Base-by-base conservation (phyloP, 2,888 invertebrate genomes). In the Cantharis flavilabris region DNA sequence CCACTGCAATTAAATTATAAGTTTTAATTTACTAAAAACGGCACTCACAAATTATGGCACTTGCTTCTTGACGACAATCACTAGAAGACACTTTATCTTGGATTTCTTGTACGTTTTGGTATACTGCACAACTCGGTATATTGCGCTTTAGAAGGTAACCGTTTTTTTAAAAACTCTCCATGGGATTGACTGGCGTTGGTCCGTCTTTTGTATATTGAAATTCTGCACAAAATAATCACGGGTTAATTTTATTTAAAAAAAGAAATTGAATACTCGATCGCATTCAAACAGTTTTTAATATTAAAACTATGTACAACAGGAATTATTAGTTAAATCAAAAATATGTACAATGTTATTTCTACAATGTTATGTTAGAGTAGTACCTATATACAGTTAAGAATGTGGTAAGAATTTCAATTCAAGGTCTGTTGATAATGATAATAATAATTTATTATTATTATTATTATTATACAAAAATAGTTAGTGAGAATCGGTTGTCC, bases 41-140 rank as follows among this genome's bases (percentile, higher is more conserved):
- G 11, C 70, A 70, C 70, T 49, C 20, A 20, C 33, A 20, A 49
- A 20, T 70, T 70, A 65, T 69, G 65, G 65, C 65, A 67, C 65
- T 16, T 67, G 49, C 26, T 67, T 23, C 23, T 23, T 67, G 65
- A 9, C 11, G 65, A 23, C 26, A 3, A n/a, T 23, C 65, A 67
- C 26, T 26, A 67, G n/a, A 23, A 67, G 26, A 23, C 23, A 67
- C 13, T 23, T 81, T 80, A 80, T 78, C 80, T 81, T 65, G 69
- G 62, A 70, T 71, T 78, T 73, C 80, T 80, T 67, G 75, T 75
- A 63, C 79, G 78, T 77, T 81, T 79, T 75, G 80, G 80, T 75
- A 87, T 86, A 82, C 84, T 86, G 79, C 83, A 83, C 64, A 88
- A 83, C 82, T 88, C 87, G 20, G 87, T 87, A 80, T 88, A 88